phyloP scores from a whole-genome alignment of 37 sponge, comb jelly and placozoan species.

The Diacarnus erythraeanus region DNA sequence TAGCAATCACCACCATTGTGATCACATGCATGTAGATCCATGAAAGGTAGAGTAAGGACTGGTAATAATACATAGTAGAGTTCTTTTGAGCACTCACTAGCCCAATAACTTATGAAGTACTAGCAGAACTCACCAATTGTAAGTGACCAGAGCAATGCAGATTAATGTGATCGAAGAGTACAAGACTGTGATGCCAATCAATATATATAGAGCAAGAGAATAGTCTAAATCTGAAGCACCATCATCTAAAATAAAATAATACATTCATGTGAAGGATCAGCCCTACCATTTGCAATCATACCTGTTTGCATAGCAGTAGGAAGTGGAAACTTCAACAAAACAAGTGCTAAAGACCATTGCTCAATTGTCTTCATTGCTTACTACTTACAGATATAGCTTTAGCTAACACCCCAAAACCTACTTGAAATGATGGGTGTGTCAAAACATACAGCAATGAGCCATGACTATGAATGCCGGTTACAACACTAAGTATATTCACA shows the following conservation, averaged over 20 bases:
- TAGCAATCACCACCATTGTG: no score
- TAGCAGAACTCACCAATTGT: neutral
- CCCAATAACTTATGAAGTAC: no score
- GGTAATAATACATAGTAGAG: no score
- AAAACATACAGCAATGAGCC: no score
- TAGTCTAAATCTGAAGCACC: neutral
- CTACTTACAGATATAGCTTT: no score
- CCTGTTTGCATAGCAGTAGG: neutral
- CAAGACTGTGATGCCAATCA: slow-evolving; percentile 21
- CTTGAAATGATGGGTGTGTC: neutral
- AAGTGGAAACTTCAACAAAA: neutral
- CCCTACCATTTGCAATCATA: neutral
- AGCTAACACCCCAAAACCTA: neutral
- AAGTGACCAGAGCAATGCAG: neutral
- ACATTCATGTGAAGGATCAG: neutral
- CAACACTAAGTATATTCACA: no score
- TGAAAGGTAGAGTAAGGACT: no score
- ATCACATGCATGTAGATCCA: no score
- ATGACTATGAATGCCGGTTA: neutral
- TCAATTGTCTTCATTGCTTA: neutral
- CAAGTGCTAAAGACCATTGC: neutral
- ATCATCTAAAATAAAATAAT: neutral
- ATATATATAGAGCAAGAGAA: slow-evolving; percentile 5
- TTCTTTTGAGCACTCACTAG: no score
- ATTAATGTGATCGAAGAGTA: slow-evolving; percentile 6